phyloP scores from a whole-genome alignment of 2,113 vertebrate genomes.

The Prunella himalayana region DNA sequence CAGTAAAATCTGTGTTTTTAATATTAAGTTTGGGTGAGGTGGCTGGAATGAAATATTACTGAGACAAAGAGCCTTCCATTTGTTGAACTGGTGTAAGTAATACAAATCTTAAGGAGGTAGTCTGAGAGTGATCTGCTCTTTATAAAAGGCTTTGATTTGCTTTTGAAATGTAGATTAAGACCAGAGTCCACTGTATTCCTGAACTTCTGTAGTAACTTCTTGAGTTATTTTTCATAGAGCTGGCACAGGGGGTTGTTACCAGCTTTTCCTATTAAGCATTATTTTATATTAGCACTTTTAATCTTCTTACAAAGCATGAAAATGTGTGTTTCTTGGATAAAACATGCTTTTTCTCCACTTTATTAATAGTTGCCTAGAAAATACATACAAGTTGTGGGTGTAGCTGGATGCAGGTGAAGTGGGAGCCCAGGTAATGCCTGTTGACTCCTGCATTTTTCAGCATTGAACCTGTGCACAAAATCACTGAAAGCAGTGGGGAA shows the following conservation, averaged over 20 bases:
- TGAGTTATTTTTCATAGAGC: neutral
- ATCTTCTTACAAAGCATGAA: neutral
- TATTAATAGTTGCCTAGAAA: neutral
- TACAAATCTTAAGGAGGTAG: neutral
- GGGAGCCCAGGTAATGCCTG: neutral
- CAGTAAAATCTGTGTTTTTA: neutral
- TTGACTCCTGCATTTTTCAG: neutral
- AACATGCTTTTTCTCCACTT: neutral
- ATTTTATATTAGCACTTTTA: neutral
- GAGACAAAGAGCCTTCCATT: neutral
- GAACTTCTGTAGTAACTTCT: neutral
- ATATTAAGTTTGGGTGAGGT: neutral
- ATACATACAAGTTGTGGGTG: fast-evolving
- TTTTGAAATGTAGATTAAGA: neutral
- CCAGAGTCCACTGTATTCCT: neutral
- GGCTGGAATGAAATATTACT: neutral
- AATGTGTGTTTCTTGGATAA: neutral
- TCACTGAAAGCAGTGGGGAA: neutral
- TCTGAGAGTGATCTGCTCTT: neutral
- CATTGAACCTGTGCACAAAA: neutral
- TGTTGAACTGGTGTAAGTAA: neutral
- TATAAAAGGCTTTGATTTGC: neutral
- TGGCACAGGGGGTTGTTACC: neutral
- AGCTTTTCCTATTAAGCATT: neutral
- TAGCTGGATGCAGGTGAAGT: neutral